phyloP scores from a whole-genome alignment of 1,140 invertebrate genomes.

The Aphidius ervi region DNA sequence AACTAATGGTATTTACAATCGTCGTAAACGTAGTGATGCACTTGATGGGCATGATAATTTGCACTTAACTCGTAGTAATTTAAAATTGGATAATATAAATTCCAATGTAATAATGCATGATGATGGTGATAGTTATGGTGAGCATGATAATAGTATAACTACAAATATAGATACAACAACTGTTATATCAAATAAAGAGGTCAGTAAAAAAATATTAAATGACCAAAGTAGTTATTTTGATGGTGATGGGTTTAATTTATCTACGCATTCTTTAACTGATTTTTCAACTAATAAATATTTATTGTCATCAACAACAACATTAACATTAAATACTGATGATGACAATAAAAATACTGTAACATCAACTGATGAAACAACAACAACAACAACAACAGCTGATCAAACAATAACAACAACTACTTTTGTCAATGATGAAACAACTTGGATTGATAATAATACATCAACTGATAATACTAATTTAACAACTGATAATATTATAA shows the following conservation, averaged over 20 bases:
- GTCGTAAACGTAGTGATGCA: conserved; percentile 63
- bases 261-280: conserved; percentile 1
- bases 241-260: conserved; percentile 8
- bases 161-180: background rate
- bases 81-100: conserved; percentile 6
- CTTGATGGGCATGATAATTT: conserved; percentile 58
- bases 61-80: conserved; percentile 28
- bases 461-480: background rate
- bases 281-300: background rate
- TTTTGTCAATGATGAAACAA: background rate
- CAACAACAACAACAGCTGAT: background rate
- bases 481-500: background rate
- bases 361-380: background rate
- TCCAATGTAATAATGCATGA: conserved; percentile 7
- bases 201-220: background rate
- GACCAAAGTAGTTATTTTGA: background rate
- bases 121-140: background rate
- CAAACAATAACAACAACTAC: background rate
- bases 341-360: background rate
- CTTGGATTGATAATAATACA: background rate
- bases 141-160: conserved; percentile 6
- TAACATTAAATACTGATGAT: too few species aligned
- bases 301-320: background rate
- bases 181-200: background rate
- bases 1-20: conserved; percentile 46